phyloP scores from a whole-genome alignment of 2,113 vertebrate species.

The Neodontobutis hainanensis region DNA sequence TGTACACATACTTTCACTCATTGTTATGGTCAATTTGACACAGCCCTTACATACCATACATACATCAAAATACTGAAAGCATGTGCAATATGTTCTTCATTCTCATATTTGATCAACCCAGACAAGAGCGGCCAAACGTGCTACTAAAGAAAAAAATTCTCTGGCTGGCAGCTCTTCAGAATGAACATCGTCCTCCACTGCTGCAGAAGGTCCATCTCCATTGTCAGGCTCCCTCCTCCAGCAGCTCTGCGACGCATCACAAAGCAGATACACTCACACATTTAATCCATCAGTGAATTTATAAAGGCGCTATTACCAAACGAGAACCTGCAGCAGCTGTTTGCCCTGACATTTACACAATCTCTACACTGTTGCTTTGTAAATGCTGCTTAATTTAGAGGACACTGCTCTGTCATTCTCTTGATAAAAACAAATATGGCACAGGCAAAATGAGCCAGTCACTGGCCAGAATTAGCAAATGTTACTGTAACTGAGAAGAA shows the following conservation, averaged over 20 bases:
- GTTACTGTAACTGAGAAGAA: constrained; percentile 15
- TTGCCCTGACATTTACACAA: background rate
- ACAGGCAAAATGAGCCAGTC: constrained; percentile 3
- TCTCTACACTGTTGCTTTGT: constrained; percentile 27
- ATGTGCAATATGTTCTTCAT: too few relatives aligned
- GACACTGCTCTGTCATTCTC: constrained; percentile 7
- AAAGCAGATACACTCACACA: constrained; percentile 30
- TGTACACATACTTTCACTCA: too few relatives aligned
- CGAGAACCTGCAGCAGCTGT: constrained; percentile 13
- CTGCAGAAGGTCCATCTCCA: constrained; percentile 12
- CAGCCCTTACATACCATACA: too few relatives aligned
- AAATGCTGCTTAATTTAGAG: constrained; percentile 20
- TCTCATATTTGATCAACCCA: background rate
- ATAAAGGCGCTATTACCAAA: constrained; percentile 41
- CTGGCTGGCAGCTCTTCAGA: background rate
- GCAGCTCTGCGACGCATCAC: constrained; percentile 13
- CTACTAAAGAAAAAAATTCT: background rate
- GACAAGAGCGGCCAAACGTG: background rate
- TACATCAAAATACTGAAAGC: too few relatives aligned
- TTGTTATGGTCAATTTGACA: too few relatives aligned
- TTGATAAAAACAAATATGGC: constrained; percentile 14
- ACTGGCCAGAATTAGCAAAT: constrained; percentile 15
- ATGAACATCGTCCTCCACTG: background rate
- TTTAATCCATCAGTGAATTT: constrained; percentile 56
- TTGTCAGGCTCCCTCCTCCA: constrained; percentile 23